Base-by-base conservation (phyloP, 2,888 invertebrate species). In the Lypha dubia region DNA sequence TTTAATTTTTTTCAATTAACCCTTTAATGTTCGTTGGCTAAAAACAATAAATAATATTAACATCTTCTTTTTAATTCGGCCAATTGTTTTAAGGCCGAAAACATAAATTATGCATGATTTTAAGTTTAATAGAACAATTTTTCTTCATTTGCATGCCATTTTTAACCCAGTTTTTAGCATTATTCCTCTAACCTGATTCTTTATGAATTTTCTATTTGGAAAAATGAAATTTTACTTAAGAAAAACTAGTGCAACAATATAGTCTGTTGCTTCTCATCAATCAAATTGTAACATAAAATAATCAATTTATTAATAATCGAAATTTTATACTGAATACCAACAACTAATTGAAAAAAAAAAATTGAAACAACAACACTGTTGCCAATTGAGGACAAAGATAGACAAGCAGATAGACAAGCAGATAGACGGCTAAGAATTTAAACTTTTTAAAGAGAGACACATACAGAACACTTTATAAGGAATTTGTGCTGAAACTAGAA, bases 221-320 rank as follows among this genome's bases (percentile, higher is more conserved):
- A 44, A 32, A n/a, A 46, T 49, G 24, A 13, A 77, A 22, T 38
- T 49, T 28, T 8, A 11, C 60, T 24, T 9, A 68, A n/a, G 1
- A 41, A 41, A 28, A 70, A 70, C 68, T 53, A 51, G 68, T 41
- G 46, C 76, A 58, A 6, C 49, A 46, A 56, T 58, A 46, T 56
- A 41, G 44, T 77, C 20, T 28, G 24, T 4, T 28, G 9, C 15
- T 24, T 13, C 17, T 17, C 24, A 77, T 70, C 28, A 60, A 49
- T 60, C 22, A 7, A 60, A 20, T 24, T 24, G 15, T 13, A 7
- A 3, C 9, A 38, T 24, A 17, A 58, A 46, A 68, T 35, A 49
- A 49, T 68, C 32, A 77, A 68, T 77, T 68, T 49, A 60, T 49
- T 38, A 68, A 49, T 51, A 60, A 49, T 20, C 24, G 38, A 17